Percentiles rank a stretch among this genome's conserved stretches.
Conservation (phyloP, 2,888 invertebrate species). For the Chelonus formosanus region DNA sequence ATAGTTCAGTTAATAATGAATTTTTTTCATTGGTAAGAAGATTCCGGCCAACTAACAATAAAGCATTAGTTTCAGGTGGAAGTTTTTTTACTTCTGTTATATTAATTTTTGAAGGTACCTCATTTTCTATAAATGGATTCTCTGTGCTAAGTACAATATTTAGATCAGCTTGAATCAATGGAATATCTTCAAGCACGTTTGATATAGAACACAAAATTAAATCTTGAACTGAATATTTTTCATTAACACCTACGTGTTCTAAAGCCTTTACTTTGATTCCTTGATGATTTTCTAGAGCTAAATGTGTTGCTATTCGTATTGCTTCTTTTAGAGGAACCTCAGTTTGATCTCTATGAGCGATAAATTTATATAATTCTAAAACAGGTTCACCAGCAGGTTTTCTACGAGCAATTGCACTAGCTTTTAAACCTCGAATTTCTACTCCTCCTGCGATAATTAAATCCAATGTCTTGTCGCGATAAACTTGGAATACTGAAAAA, state of each 20-base stretch:
- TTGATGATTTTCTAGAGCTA: slow-evolving; percentile 67
- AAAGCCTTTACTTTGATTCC: slow-evolving; percentile 56
- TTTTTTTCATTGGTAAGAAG: slow-evolving; percentile 61
- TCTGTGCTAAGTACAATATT: slow-evolving; percentile 64
- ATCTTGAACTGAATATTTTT: slow-evolving; percentile 51
- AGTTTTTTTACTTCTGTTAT: slow-evolving; percentile 72
- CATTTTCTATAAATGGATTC: slow-evolving; percentile 65
- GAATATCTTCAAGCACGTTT: slow-evolving; percentile 73
- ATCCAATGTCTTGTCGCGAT: slow-evolving; percentile 61
- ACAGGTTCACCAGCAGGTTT: slow-evolving; percentile 67
- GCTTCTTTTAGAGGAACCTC: slow-evolving; percentile 50
- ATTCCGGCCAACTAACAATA: slow-evolving; percentile 68
- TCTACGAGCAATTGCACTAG: slow-evolving; percentile 67
- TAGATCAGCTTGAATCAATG: slow-evolving; percentile 75
- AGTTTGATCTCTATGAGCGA: slow-evolving; percentile 64
- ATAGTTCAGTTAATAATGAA: slow-evolving; percentile 35
- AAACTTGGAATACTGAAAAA: slow-evolving; percentile 60
- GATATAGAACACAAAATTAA: slow-evolving; percentile 68
- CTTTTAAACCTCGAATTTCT: slow-evolving; percentile 70
- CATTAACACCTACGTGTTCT: slow-evolving; percentile 54
- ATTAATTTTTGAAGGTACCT: slow-evolving; percentile 67
- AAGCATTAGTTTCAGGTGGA: slow-evolving; percentile 66
- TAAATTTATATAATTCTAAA: slow-evolving; percentile 69
- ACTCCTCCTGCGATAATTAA: slow-evolving; percentile 68
- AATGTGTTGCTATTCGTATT: slow-evolving; percentile 62